Conservation (phyloP, 2,113 vertebrate species). For the Onychostruthus taczanowskii region DNA sequence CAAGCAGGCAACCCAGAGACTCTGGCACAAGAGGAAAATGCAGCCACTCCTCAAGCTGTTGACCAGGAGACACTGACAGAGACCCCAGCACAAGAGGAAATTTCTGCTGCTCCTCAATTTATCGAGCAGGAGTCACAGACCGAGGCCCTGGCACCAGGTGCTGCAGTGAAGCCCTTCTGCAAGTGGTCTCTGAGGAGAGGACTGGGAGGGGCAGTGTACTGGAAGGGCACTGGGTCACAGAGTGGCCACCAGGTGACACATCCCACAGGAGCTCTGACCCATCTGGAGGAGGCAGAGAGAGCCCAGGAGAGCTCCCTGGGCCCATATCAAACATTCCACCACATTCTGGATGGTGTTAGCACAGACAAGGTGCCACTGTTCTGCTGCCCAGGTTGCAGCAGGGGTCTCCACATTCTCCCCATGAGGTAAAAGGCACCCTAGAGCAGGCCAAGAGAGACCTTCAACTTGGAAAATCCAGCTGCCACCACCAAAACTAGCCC, state of each 20-base stretch:
- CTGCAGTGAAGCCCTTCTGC: neutral
- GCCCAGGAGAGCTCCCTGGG: neutral
- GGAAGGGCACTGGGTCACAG: neutral
- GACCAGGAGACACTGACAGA: neutral
- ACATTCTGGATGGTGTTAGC: neutral
- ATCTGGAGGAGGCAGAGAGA: neutral
- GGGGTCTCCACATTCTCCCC: neutral
- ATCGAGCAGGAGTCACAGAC: neutral
- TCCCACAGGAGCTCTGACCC: neutral
- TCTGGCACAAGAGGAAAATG: neutral
- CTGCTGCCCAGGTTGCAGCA: neutral
- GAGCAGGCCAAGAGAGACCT: neutral
- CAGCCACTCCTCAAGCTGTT: neutral
- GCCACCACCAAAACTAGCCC: neutral
- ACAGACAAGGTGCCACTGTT: rapidly evolving
- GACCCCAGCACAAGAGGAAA: neutral
- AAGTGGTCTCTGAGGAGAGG: neutral
- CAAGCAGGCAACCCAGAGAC: neutral
- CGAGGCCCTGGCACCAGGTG: neutral
- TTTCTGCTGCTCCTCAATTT: neutral
- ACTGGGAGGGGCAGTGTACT: neutral
- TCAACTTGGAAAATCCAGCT: neutral
- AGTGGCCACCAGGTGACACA: neutral
- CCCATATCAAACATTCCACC: neutral
- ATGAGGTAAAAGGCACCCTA: neutral